These are phyloP conservation scores for Diadumene lineata DNA, from an alignment of 92 coral and sea anemone genomes.

Conservation along the genomic window DNA sequence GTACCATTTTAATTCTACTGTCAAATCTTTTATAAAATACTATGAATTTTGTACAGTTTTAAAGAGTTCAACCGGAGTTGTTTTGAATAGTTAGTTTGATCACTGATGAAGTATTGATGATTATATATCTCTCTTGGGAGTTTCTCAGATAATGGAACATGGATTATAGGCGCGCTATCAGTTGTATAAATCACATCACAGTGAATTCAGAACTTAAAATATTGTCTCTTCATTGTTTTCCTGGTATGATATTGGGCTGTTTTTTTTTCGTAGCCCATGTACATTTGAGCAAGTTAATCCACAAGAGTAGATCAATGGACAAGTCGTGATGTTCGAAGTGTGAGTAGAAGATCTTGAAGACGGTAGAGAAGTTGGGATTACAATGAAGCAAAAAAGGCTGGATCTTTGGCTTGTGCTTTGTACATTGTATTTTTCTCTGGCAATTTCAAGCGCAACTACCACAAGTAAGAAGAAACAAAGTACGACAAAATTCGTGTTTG, in stretches of 20 bases:
- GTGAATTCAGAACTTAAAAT: not conserved
- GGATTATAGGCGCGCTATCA: not conserved
- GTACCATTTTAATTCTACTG: too few relatives aligned
- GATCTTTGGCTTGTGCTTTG: not conserved
- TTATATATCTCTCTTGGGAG: not conserved
- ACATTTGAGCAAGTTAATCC: not conserved
- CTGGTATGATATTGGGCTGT: not conserved
- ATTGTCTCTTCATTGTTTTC: not conserved
- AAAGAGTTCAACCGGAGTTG: too few relatives aligned
- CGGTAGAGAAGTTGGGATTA: too few relatives aligned
- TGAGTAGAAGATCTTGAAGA: too few relatives aligned
- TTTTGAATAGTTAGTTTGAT: too few relatives aligned
- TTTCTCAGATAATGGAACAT: not conserved
- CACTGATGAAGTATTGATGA: too few relatives aligned
- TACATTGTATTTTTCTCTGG: not conserved
- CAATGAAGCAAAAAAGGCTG: not conserved
- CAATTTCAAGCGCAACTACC: not conserved
- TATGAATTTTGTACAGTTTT: too few relatives aligned
- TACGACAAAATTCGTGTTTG: constrained; percentile 45
- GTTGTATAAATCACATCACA: not conserved
- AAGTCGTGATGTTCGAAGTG: too few relatives aligned
- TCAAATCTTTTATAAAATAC: too few relatives aligned
- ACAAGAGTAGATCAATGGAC: too few relatives aligned
- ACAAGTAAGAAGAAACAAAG: constrained; percentile 34
- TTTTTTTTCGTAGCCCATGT: not conserved